Evolutionary conservation across 2,888 invertebrate species (phyloP).

Genomic region (Monopis laevigella): DNA sequence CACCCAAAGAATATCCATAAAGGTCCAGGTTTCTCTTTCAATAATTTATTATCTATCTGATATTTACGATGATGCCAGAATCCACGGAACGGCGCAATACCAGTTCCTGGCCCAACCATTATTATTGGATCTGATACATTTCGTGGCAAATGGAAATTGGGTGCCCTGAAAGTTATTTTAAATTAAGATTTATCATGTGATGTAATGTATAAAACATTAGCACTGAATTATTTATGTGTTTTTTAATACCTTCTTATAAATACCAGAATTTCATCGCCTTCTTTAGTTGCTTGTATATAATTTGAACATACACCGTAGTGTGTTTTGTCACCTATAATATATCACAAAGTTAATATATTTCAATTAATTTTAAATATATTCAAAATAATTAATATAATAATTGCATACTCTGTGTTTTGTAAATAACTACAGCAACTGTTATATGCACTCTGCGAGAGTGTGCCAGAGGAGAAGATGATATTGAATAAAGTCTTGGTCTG

Average conservation of each 20-base stretch:
- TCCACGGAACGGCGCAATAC: slow-evolving; percentile 93
- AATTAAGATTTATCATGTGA: neutral
- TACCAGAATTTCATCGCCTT: slow-evolving; percentile 73
- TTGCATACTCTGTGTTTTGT: slow-evolving; percentile 78
- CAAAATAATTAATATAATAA: neutral
- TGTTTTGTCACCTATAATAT: slow-evolving; percentile 76
- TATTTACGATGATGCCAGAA: slow-evolving; percentile 87
- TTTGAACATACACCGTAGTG: slow-evolving; percentile 95
- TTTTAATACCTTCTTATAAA: slow-evolving; percentile 77
- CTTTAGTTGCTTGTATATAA: slow-evolving; percentile 77
- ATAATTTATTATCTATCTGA: slow-evolving; percentile 28
- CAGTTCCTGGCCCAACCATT: slow-evolving; percentile 90
- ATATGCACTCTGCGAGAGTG: slow-evolving; percentile 82
- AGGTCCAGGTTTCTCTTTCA: slow-evolving; percentile 34
- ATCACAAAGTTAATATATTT: neutral
- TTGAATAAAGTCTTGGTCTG: slow-evolving; percentile 93
- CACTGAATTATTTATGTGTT: neutral
- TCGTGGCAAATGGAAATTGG: slow-evolving; percentile 85
- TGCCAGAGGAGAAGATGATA: slow-evolving; percentile 85
- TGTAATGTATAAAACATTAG: neutral
- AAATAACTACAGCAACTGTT: slow-evolving; percentile 91
- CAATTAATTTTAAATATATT: neutral
- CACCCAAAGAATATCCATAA: slow-evolving; percentile 92
- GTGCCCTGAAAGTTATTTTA: slow-evolving; percentile 69
- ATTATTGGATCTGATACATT: slow-evolving; percentile 81